Evolutionary conservation across 2,888 invertebrate species (phyloP).

Genomic region (Theretra japonica): DNA sequence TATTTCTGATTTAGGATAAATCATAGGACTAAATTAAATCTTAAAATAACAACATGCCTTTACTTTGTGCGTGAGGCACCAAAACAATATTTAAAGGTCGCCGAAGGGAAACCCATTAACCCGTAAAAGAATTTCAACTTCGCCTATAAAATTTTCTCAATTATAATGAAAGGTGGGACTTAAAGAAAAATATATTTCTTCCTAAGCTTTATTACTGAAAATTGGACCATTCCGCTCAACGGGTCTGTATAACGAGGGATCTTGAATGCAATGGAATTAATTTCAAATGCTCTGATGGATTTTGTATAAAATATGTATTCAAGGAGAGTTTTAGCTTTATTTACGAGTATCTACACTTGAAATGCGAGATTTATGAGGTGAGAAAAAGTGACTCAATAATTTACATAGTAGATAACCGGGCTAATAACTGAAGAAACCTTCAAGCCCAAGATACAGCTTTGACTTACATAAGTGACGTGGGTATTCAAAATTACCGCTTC

Average conservation of each 20-base stretch:
- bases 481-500: too few relatives aligned
- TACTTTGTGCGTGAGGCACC: not conserved
- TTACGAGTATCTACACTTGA: slow-evolving; percentile 16
- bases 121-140: not conserved
- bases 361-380: not conserved
- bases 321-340: slow-evolving; percentile 7
- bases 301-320: slow-evolving; percentile 30
- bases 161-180: slow-evolving; percentile 33
- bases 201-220: slow-evolving; percentile 33
- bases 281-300: slow-evolving; percentile 36
- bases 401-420: too few relatives aligned
- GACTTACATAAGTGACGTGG: too few relatives aligned
- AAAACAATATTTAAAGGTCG: not conserved
- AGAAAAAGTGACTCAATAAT: not conserved
- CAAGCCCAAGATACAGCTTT: too few relatives aligned
- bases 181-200: slow-evolving; percentile 36
- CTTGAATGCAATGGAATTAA: slow-evolving; percentile 38
- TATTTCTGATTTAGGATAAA: too few relatives aligned
- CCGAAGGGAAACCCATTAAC: not conserved
- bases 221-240: slow-evolving; percentile 45
- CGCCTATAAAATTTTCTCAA: slow-evolving; percentile 22
- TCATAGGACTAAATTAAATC: not conserved
- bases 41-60: not conserved
- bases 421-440: too few relatives aligned
- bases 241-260: slow-evolving; percentile 45